Conservation (phyloP, 2,888 invertebrate genomes). For the Nomada goodeniana region DNA sequence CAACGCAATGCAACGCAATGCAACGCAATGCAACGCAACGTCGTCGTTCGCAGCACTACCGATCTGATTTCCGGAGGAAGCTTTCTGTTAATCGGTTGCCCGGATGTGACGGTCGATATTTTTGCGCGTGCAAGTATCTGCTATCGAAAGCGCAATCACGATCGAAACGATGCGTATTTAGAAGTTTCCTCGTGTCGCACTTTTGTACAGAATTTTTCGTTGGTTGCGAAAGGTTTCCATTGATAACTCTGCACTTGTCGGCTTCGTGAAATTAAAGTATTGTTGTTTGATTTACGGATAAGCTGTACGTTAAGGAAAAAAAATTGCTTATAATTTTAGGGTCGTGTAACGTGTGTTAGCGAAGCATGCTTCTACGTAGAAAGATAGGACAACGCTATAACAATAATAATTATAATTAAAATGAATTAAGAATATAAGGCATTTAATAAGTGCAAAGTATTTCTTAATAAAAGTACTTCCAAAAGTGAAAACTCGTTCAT, state of each 20-base stretch:
- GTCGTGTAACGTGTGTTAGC: conserved; percentile 84
- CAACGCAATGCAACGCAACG: background rate
- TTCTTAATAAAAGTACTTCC: conserved; percentile 84
- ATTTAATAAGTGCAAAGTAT: conserved; percentile 85
- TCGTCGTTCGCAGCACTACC: conserved; percentile 22
- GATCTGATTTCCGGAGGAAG: conserved; percentile 19
- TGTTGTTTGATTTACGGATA: conserved; percentile 78
- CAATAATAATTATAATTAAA: conserved; percentile 84
- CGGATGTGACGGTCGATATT: conserved; percentile 17
- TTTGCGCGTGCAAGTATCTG: background rate
- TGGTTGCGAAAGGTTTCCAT: conserved; percentile 56
- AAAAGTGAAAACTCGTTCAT: conserved; percentile 69
- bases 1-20: background rate
- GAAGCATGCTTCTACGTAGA: conserved; percentile 84
- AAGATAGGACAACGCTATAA: conserved; percentile 83
- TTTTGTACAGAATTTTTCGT: conserved; percentile 58
- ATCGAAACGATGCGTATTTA: conserved; percentile 9
- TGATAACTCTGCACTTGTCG: conserved; percentile 60
- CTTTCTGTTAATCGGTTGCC: background rate
- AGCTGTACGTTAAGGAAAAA: conserved; percentile 81
- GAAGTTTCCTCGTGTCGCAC: conserved; percentile 43
- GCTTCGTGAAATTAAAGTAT: conserved; percentile 76
- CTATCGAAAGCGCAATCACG: conserved; percentile 9
- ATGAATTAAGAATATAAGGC: conserved; percentile 83
- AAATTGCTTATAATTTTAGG: conserved; percentile 83